phyloP scores from a whole-genome alignment of 2,797 vertebrate species.

The Phaenicophaeus curvirostris region DNA sequence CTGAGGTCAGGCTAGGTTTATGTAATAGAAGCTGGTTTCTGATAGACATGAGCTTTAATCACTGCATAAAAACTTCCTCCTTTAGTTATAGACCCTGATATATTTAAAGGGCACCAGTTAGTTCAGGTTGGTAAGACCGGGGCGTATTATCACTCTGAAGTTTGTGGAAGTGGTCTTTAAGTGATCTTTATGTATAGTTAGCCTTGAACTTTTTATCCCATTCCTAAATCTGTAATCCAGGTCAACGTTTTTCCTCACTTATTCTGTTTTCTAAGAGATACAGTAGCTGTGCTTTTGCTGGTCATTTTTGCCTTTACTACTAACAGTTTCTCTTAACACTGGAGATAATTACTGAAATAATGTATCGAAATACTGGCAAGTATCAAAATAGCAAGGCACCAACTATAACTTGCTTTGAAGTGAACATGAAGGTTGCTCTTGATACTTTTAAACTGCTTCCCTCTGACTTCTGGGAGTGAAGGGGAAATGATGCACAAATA shows the following conservation, averaged over 20 bases:
- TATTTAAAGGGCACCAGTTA: not conserved
- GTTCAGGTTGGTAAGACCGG: not conserved
- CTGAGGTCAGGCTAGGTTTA: not conserved
- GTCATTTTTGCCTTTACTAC: not conserved
- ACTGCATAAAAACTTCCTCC: not conserved
- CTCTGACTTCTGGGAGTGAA: not conserved
- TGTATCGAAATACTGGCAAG: not conserved
- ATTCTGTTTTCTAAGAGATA: not conserved
- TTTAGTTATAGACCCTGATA: not conserved
- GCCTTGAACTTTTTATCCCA: not conserved
- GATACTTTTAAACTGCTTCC: not conserved
- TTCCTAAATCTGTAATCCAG: not conserved
- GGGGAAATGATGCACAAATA: not conserved
- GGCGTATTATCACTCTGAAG: not conserved
- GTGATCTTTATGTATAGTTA: not conserved
- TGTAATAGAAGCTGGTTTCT: not conserved
- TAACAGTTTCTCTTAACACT: not conserved
- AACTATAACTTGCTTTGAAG: constrained; percentile 24
- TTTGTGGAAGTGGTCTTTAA: not conserved
- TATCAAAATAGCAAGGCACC: not conserved
- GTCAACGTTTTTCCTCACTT: not conserved
- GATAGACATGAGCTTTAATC: not conserved
- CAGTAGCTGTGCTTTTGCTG: not conserved
- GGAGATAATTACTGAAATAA: not conserved
- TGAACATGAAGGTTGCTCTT: not conserved